A percentile compares a stretch with the other conserved stretches of the same genome.
Evolutionary conservation across 2,113 vertebrate species (phyloP).

Genomic region (Microtus pennsylvanicus): DNA sequence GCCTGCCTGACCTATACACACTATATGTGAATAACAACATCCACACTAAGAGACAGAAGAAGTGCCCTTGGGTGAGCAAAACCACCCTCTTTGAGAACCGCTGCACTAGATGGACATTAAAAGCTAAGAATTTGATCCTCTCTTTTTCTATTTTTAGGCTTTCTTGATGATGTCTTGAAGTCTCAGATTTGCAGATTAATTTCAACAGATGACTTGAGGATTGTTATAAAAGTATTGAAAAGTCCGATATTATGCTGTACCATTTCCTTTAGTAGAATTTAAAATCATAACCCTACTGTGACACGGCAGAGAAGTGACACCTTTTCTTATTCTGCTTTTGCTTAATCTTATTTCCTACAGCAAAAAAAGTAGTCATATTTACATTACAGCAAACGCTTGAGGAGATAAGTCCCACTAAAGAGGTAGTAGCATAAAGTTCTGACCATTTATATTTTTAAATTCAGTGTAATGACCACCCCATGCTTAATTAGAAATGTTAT

Average conservation of each 20-base stretch:
- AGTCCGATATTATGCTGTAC: neutral
- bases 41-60: neutral
- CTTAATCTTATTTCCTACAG: neutral
- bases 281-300: neutral
- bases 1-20: neutral
- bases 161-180: neutral
- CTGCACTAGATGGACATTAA: neutral
- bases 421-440: neutral
- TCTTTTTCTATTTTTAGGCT: neutral
- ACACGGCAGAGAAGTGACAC: neutral
- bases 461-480: neutral
- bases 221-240: neutral
- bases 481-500: slow-evolving; percentile 61
- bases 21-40: neutral
- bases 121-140: neutral
- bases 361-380: slow-evolving; percentile 12
- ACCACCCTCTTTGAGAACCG: neutral
- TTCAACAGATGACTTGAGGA: neutral
- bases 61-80: neutral
- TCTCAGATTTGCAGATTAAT: neutral
- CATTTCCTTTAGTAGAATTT: neutral
- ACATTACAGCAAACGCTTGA: neutral
- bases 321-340: neutral
- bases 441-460: slow-evolving; percentile 1
- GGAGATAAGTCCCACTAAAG: neutral